Evolutionary conservation across 2,888 invertebrate species (phyloP).

Genomic region (Cheilosia soror): DNA sequence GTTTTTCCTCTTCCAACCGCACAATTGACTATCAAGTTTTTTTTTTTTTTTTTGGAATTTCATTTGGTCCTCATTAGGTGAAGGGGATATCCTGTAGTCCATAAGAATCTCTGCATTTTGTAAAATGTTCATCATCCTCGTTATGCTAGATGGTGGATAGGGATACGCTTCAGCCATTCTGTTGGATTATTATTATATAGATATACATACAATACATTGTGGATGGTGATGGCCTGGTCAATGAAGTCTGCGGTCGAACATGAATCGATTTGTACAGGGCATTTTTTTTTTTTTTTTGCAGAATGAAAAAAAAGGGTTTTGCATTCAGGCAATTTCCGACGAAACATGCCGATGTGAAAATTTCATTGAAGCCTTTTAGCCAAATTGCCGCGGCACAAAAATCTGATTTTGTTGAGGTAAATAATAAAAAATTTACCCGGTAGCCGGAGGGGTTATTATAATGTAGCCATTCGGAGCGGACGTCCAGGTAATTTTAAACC

Average conservation of each 20-base stretch:
- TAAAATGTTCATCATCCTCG: slow-evolving; percentile 37
- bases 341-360: slow-evolving; percentile 38
- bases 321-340: slow-evolving; percentile 15
- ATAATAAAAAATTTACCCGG: slow-evolving; percentile 44
- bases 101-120: slow-evolving; percentile 50
- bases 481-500: slow-evolving; percentile 10
- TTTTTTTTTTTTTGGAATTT: slow-evolving; percentile 7
- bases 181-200: slow-evolving; percentile 22
- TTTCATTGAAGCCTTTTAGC: slow-evolving; percentile 26
- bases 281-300: background rate
- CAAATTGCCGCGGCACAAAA: slow-evolving; percentile 21
- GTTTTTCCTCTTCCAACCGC: slow-evolving; percentile 11
- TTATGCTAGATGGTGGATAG: slow-evolving; percentile 6
- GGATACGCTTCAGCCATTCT: slow-evolving; percentile 18
- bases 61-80: slow-evolving; percentile 47
- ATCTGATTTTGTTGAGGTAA: slow-evolving; percentile 35
- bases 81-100: slow-evolving; percentile 3
- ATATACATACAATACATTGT: too few species aligned
- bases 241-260: slow-evolving; percentile 26
- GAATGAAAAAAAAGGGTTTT: slow-evolving; percentile 9
- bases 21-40: slow-evolving; percentile 30
- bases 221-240: slow-evolving; percentile 27
- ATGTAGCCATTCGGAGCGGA: slow-evolving; percentile 23
- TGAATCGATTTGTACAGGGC: slow-evolving; percentile 24
- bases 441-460: slow-evolving; percentile 19